Conservation (phyloP, 2,888 invertebrate species). For the Drosophila greeni region DNA sequence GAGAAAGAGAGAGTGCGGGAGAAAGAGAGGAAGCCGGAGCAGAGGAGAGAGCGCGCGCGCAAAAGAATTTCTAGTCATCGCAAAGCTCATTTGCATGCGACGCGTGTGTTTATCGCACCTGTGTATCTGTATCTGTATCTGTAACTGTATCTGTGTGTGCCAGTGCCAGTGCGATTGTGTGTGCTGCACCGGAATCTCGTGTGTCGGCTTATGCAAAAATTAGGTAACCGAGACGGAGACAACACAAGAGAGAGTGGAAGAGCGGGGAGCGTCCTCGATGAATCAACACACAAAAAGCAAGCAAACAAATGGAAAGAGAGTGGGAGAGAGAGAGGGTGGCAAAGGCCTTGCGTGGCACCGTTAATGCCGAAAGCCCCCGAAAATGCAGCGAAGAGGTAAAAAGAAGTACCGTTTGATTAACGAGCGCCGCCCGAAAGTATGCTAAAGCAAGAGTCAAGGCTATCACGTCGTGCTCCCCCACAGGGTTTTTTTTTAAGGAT, state of each 20-base stretch:
- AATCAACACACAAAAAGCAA: constrained; percentile 16
- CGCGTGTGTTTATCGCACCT: neutral
- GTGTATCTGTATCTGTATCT: constrained; percentile 2
- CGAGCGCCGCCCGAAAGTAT: constrained; percentile 30
- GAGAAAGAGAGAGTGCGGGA: constrained; percentile 4
- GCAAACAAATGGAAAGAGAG: neutral
- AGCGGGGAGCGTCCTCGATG: constrained; percentile 11
- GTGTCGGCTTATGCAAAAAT: constrained; percentile 36
- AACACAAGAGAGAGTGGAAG: neutral
- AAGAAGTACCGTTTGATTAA: constrained; percentile 13
- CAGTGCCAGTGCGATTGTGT: neutral
- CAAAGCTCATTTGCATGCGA: constrained; percentile 36
- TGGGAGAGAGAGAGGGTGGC: constrained; percentile 8
- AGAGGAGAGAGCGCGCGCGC: constrained; percentile 21
- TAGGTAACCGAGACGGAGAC: constrained; percentile 32
- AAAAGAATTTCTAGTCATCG: constrained; percentile 28
- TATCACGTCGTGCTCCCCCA: neutral
- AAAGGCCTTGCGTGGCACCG: constrained; percentile 15
- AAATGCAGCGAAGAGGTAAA: constrained; percentile 17
- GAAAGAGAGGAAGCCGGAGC: constrained; percentile 3
- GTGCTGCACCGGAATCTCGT: constrained; percentile 26
- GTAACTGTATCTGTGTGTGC: neutral
- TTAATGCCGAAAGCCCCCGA: constrained; percentile 9
- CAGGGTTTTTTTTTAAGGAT: neutral
- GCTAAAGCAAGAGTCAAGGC: constrained; percentile 14